Evolutionary conservation across 2,113 vertebrate genomes (phyloP).

Genomic region (Scolopax mira): DNA sequence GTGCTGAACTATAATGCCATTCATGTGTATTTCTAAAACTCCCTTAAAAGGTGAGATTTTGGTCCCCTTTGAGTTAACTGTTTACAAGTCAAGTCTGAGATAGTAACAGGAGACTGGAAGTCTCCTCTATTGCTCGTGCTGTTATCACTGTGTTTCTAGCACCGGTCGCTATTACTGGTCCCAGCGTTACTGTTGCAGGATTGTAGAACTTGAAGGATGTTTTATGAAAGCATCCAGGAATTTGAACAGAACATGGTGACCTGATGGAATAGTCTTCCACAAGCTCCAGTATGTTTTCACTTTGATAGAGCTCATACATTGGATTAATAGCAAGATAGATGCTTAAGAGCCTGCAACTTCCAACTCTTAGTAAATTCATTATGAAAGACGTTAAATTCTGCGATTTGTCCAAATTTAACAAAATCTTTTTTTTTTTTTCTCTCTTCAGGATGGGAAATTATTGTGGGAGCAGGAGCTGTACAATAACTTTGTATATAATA

Average conservation of each 20-base stretch:
- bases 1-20: background rate
- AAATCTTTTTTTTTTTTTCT: background rate
- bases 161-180: background rate
- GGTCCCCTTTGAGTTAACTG: background rate
- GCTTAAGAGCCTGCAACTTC: background rate
- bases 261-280: background rate
- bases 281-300: background rate
- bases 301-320: background rate
- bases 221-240: background rate
- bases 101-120: background rate
- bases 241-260: background rate
- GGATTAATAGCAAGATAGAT: background rate
- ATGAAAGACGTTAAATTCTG: background rate
- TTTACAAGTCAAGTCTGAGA: background rate
- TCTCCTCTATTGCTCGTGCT: background rate
- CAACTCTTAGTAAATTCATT: background rate
- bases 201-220: background rate
- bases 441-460: conserved; percentile 88
- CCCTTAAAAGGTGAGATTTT: background rate
- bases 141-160: background rate
- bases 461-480: conserved; percentile 97
- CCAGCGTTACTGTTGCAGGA: background rate
- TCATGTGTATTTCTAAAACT: background rate
- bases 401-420: background rate
- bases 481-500: conserved; percentile 93